phyloP scores from a whole-genome alignment of 1,140 invertebrate genomes.

The Venturia canescens region DNA sequence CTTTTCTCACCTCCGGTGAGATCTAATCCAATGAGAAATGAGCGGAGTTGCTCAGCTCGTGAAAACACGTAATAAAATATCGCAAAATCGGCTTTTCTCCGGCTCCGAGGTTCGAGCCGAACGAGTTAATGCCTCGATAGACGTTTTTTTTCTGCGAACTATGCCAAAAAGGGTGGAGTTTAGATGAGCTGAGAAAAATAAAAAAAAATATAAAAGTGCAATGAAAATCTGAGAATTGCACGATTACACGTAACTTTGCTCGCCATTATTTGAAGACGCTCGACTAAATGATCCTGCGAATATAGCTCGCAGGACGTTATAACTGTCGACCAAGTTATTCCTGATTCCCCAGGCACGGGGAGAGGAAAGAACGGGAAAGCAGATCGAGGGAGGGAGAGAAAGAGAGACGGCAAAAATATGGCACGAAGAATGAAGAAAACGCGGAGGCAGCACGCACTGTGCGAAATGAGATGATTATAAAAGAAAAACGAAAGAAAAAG shows the following conservation, averaged over 20 bases:
- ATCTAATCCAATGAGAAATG: not conserved
- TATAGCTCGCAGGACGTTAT: slow-evolving; percentile 53
- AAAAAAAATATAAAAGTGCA: not conserved
- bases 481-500: slow-evolving; percentile 19
- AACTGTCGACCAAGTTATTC: slow-evolving; percentile 52
- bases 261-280: slow-evolving; percentile 57
- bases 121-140: no score
- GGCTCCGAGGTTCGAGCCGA: no score
- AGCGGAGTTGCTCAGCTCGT: not conserved
- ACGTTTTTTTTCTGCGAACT: no score
- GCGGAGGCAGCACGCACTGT: not conserved
- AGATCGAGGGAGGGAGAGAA: not conserved
- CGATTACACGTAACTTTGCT: slow-evolving; percentile 1
- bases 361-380: not conserved
- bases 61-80: not conserved
- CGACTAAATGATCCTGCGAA: slow-evolving; percentile 57
- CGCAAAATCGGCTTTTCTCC: not conserved
- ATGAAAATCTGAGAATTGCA: not conserved
- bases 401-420: not conserved
- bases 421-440: slow-evolving; percentile 30
- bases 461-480: slow-evolving; percentile 36
- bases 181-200: not conserved
- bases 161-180: not conserved
- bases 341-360: slow-evolving; percentile 22
- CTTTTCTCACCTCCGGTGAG: not conserved